Conservation (phyloP, 2,113 vertebrate species). For the Camarhynchus parvulus region DNA sequence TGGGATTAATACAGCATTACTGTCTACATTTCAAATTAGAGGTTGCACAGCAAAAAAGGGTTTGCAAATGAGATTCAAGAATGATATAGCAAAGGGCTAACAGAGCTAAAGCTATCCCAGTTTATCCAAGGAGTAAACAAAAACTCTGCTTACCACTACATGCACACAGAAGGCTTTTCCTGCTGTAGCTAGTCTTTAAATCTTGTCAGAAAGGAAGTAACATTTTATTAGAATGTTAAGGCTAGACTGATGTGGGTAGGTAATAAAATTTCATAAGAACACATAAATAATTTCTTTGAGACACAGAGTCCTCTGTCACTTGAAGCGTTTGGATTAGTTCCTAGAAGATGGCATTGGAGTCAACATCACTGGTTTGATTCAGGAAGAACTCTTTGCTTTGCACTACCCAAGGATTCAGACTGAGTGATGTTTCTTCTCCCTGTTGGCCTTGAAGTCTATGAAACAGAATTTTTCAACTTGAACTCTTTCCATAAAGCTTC, state of each 20-base stretch:
- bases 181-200: background rate
- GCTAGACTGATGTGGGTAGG: background rate
- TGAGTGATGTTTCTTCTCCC: background rate
- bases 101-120: background rate
- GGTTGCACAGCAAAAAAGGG: background rate
- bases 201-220: background rate
- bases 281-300: background rate
- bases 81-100: background rate
- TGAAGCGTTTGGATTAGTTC: background rate
- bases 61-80: background rate
- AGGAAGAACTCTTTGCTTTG: background rate
- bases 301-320: background rate
- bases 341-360: background rate
- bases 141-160: background rate
- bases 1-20: background rate
- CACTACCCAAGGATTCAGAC: background rate
- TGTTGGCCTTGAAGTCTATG: background rate
- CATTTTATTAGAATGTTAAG: background rate
- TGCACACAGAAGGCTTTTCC: background rate
- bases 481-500: slow-evolving; percentile 17
- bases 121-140: background rate
- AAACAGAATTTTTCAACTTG: slow-evolving; percentile 8
- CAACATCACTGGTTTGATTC: background rate
- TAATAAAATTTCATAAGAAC: background rate
- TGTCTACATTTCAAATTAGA: background rate